phyloP scores from a whole-genome alignment of 2,113 vertebrate species.

The Muntiacus reevesi region DNA sequence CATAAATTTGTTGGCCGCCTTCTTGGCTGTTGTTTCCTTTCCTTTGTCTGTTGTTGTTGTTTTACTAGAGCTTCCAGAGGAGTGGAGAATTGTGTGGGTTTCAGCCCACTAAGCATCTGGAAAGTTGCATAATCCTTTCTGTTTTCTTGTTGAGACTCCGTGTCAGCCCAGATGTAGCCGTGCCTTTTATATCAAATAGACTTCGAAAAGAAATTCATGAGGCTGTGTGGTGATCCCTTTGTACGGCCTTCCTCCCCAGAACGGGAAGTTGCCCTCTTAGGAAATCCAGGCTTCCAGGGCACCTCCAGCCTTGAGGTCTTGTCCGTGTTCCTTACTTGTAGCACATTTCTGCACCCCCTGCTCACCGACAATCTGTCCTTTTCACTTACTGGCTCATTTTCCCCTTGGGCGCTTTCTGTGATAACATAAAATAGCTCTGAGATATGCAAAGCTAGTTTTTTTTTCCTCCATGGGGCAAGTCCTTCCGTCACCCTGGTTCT shows the following conservation, averaged over 20 bases:
- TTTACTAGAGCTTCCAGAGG: background rate
- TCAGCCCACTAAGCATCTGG: background rate
- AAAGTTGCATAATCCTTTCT: background rate
- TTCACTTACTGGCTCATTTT: background rate
- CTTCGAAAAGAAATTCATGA: background rate
- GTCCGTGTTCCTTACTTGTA: background rate
- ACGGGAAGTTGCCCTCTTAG: fast-evolving
- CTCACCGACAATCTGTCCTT: background rate
- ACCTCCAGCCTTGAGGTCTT: background rate
- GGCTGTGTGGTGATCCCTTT: fast-evolving
- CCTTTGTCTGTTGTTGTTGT: background rate
- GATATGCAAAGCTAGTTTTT: background rate
- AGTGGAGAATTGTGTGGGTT: background rate
- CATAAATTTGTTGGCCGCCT: background rate
- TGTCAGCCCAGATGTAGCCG: background rate
- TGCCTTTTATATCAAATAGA: background rate
- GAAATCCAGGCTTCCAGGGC: background rate
- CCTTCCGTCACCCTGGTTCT: background rate
- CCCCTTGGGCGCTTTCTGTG: background rate
- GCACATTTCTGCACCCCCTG: background rate
- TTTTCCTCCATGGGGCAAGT: background rate
- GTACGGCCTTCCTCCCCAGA: background rate
- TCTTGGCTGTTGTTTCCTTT: background rate
- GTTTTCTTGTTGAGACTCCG: background rate
- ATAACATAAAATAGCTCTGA: background rate